Evolutionary conservation across 2,113 vertebrate genomes (phyloP).

Genomic region (Rhipidura dahli): DNA sequence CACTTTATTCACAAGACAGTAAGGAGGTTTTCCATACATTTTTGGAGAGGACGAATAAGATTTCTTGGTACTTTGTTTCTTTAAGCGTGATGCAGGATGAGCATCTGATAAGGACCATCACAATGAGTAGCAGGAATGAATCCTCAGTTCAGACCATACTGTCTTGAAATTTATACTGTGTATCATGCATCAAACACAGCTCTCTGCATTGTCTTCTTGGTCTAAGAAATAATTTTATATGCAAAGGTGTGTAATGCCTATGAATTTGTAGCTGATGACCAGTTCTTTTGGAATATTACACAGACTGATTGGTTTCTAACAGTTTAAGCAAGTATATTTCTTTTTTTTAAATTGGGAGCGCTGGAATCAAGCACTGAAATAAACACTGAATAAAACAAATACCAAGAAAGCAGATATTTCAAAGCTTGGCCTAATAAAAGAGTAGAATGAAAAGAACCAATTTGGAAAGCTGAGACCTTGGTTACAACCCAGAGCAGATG

Average conservation of each 20-base stretch:
- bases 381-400: neutral
- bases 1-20: neutral
- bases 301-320: neutral
- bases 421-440: neutral
- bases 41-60: neutral
- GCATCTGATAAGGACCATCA: neutral
- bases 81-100: neutral
- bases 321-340: neutral
- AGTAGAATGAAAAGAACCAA: neutral
- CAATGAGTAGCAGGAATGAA: neutral
- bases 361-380: neutral
- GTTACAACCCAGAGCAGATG: neutral
- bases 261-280: neutral
- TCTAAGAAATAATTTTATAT: neutral
- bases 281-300: neutral
- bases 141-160: neutral
- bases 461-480: neutral
- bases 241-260: neutral
- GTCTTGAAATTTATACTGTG: neutral
- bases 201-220: neutral
- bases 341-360: neutral
- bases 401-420: neutral
- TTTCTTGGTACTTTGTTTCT: neutral
- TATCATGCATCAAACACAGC: neutral
- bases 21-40: neutral